A percentile compares a stretch with the other conserved stretches of the same genome.
phyloP scores from a whole-genome alignment of 2,888 invertebrate species.

The Caenorhabditis doughertyi region DNA sequence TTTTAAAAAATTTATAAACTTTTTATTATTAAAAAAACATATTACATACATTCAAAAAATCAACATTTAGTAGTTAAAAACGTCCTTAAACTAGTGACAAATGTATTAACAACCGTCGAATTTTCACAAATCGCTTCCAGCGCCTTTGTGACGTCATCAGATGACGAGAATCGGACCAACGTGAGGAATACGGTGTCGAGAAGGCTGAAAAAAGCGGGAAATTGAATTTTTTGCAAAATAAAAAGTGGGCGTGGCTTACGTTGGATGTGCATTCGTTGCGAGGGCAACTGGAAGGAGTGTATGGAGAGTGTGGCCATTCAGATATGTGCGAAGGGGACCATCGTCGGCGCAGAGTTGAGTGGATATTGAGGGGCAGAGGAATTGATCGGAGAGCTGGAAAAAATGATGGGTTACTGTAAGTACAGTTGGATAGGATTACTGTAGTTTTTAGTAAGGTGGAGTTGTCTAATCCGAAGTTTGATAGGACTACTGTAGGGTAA shows the following conservation, averaged over 20 bases:
- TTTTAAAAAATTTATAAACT: too few species aligned
- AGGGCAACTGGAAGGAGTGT: conserved; percentile 72
- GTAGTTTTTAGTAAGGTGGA: too few species aligned
- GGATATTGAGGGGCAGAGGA: conserved; percentile 73
- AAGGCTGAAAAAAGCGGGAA: conserved; percentile 49
- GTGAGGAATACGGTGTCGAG: conserved; percentile 66
- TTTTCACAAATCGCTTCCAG: conserved; percentile 64
- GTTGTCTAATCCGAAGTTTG: too few species aligned
- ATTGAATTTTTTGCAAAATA: not conserved
- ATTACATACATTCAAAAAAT: too few species aligned
- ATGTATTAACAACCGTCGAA: conserved; percentile 52
- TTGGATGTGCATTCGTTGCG: conserved; percentile 61
- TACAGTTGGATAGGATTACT: too few species aligned
- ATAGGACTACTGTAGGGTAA: too few species aligned
- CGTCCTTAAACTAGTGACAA: conserved; percentile 49
- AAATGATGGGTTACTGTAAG: not conserved
- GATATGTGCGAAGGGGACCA: conserved; percentile 68
- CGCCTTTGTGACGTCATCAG: conserved; percentile 59
- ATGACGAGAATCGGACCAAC: conserved; percentile 66
- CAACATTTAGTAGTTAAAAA: conserved; percentile 52
- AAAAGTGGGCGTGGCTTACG: conserved; percentile 12
- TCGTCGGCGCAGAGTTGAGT: conserved; percentile 68
- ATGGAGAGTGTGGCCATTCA: conserved; percentile 72
- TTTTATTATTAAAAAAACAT: not conserved
- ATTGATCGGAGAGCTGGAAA: conserved; percentile 78